Evolutionary conservation across 2,113 vertebrate genomes (phyloP).

Genomic region (Peromyscus polionotus): DNA sequence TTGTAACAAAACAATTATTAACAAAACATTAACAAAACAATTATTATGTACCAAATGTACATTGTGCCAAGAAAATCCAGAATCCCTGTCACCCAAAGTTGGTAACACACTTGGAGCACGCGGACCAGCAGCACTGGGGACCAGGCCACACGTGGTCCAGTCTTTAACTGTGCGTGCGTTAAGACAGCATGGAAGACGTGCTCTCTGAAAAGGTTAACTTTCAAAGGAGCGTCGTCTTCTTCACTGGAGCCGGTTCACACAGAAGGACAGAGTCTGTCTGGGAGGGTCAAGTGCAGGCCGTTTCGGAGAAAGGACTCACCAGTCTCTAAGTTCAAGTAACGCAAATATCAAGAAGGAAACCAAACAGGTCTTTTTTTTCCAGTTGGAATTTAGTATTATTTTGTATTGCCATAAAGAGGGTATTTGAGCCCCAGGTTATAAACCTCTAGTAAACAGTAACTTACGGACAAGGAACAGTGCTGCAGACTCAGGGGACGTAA

Average conservation of each 20-base stretch:
- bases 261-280: background rate
- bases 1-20: background rate
- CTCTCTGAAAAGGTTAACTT: background rate
- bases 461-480: background rate
- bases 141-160: background rate
- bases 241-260: background rate
- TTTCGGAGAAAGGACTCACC: background rate
- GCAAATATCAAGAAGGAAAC: background rate
- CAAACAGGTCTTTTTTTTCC: background rate
- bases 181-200: background rate
- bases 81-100: background rate
- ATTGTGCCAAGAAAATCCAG: background rate
- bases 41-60: background rate
- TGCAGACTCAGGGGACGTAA: background rate
- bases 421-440: background rate
- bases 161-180: background rate
- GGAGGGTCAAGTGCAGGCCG: background rate
- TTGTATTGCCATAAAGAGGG: background rate
- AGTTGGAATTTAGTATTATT: background rate
- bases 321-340: background rate
- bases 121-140: background rate
- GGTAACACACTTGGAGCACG: background rate
- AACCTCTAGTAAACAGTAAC: background rate
- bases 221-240: background rate
- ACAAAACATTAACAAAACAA: slow-evolving; percentile 35